phyloP scores from a whole-genome alignment of 2,888 invertebrate genomes.

The Aspidapion aeneum region DNA sequence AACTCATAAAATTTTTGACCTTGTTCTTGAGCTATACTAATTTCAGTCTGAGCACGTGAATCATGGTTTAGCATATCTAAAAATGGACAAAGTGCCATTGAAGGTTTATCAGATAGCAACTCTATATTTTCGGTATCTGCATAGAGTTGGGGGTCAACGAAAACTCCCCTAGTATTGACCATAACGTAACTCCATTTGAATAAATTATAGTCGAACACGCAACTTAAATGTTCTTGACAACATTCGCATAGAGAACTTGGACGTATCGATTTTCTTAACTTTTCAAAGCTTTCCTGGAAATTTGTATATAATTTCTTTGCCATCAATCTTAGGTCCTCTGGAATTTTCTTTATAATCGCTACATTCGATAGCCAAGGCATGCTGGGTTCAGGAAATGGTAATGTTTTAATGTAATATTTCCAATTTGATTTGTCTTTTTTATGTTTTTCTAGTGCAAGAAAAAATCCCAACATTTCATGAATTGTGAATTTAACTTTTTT shows the following conservation, averaged over 20 bases:
- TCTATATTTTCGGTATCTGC: constrained; percentile 41
- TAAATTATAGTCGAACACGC: constrained; percentile 50
- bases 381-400: constrained; percentile 60
- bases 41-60: constrained; percentile 55
- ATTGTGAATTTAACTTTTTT: constrained; percentile 50
- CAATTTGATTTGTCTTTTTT: constrained; percentile 55
- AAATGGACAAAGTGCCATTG: constrained; percentile 79
- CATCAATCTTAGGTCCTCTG: constrained; percentile 54
- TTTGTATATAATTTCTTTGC: constrained; percentile 52
- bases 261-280: constrained; percentile 49
- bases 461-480: constrained; percentile 71
- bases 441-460: constrained; percentile 65
- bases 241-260: constrained; percentile 27
- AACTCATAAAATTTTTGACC: constrained; percentile 53
- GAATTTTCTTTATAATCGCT: constrained; percentile 55
- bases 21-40: constrained; percentile 37
- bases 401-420: constrained; percentile 63
- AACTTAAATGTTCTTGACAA: constrained; percentile 46
- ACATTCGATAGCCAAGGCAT: constrained; percentile 66
- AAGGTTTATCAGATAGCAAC: constrained; percentile 55
- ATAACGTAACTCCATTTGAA: constrained; percentile 81
- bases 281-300: constrained; percentile 47
- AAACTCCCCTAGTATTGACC: constrained; percentile 84
- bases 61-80: constrained; percentile 90
- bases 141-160: constrained; percentile 56